These are phyloP conservation scores for Falcunculus frontatus DNA, from an alignment of 2,113 vertebrate genomes.

Conservation along the genomic window DNA sequence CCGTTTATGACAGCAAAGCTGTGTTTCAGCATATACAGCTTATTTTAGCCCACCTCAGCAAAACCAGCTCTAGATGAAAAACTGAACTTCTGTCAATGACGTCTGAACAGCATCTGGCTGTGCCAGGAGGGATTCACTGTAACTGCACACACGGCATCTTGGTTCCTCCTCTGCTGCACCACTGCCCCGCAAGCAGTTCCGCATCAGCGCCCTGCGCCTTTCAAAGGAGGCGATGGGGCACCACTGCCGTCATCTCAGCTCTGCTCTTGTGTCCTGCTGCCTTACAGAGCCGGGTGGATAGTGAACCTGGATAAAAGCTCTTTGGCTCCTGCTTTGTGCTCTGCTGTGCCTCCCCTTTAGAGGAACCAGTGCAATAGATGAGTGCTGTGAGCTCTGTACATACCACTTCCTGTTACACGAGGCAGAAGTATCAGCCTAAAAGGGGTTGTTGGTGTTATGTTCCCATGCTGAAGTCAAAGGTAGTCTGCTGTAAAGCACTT, in stretches of 20 bases:
- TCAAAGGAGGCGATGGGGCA: not conserved
- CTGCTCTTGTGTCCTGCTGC: not conserved
- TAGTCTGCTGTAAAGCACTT: not conserved
- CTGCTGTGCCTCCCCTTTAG: not conserved
- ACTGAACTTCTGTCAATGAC: not conserved
- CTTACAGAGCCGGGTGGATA: not conserved
- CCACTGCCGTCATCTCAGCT: not conserved
- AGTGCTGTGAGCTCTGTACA: accelerated
- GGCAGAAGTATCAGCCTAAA: not conserved
- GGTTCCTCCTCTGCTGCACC: not conserved
- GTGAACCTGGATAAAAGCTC: not conserved
- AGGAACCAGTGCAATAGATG: not conserved
- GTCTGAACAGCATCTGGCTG: not conserved
- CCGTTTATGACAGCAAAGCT: not conserved
- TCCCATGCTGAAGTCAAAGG: not conserved
- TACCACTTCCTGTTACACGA: not conserved
- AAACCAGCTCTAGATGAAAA: not conserved
- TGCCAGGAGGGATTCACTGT: not conserved
- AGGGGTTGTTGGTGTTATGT: not conserved
- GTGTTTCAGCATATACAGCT: not conserved
- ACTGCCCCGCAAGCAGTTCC: not conserved
- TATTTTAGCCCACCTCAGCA: not conserved
- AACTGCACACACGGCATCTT: not conserved
- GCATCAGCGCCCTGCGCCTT: not conserved
- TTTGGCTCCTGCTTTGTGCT: not conserved